phyloP scores from a whole-genome alignment of 2,888 invertebrate genomes.

The Drosophila yooni region DNA sequence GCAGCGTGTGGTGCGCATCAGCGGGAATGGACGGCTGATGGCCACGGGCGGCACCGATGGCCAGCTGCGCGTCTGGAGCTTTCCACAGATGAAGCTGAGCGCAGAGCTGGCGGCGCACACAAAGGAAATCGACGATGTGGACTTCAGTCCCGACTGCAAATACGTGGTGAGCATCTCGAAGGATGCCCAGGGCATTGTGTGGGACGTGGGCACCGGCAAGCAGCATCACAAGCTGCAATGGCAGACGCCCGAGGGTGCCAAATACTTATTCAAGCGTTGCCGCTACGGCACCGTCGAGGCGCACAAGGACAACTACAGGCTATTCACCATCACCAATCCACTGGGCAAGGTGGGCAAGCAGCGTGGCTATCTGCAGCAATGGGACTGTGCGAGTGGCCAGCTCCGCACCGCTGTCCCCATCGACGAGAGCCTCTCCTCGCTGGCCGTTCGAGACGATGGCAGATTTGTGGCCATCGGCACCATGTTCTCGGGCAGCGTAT shows the following conservation, averaged over 20 bases:
- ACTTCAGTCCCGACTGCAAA: slow-evolving; percentile 93
- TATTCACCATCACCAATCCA: slow-evolving; percentile 94
- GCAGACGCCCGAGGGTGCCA: slow-evolving; percentile 90
- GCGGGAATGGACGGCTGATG: slow-evolving; percentile 91
- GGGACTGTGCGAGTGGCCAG: slow-evolving; percentile 89
- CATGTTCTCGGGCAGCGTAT: slow-evolving; percentile 96
- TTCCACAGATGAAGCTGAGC: slow-evolving; percentile 91
- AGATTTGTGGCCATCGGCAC: slow-evolving; percentile 96
- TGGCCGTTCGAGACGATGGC: slow-evolving; percentile 96
- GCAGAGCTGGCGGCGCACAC: slow-evolving; percentile 91
- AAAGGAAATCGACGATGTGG: slow-evolving; percentile 97
- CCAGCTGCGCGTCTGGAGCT: slow-evolving; percentile 93
- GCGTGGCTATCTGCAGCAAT: slow-evolving; percentile 91
- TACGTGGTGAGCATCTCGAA: slow-evolving; percentile 93
- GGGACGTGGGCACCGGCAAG: slow-evolving; percentile 89
- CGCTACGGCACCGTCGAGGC: slow-evolving; percentile 91
- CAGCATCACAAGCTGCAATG: slow-evolving; percentile 90
- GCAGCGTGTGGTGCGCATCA: slow-evolving; percentile 94
- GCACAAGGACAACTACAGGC: slow-evolving; percentile 87
- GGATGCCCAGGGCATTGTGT: slow-evolving; percentile 93
- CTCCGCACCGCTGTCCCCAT: slow-evolving; percentile 87
- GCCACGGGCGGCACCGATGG: slow-evolving; percentile 97
- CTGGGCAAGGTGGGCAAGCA: slow-evolving; percentile 89
- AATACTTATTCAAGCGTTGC: slow-evolving; percentile 93
- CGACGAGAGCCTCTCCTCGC: slow-evolving; percentile 92